These are phyloP conservation scores for Drosophila nr. perissopoda DNA, from an alignment of 2,888 invertebrate species.

Conservation along the genomic window DNA sequence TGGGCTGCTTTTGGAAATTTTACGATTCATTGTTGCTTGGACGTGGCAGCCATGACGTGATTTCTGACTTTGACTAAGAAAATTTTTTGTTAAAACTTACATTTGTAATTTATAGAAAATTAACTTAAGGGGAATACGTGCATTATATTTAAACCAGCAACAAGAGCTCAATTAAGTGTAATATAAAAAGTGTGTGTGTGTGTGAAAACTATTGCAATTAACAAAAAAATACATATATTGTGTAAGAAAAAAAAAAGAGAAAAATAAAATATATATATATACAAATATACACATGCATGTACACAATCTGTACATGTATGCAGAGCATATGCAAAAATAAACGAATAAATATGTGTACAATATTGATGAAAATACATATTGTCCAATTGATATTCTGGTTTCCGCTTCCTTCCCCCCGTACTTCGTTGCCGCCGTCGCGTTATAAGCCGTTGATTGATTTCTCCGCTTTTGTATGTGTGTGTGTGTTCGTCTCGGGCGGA, in stretches of 20 bases:
- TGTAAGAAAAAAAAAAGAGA: slow-evolving; percentile 66
- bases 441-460: slow-evolving; percentile 75
- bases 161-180: slow-evolving; percentile 70
- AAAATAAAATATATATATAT: slow-evolving; percentile 22
- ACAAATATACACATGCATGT: slow-evolving; percentile 31
- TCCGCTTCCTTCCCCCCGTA: slow-evolving; percentile 49
- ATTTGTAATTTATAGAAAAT: slow-evolving; percentile 75
- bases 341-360: slow-evolving; percentile 51
- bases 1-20: slow-evolving; percentile 73
- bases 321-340: slow-evolving; percentile 33
- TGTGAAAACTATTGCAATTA: slow-evolving; percentile 65
- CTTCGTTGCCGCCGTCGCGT: slow-evolving; percentile 25
- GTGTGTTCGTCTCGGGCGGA: slow-evolving; percentile 49
- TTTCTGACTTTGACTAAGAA: slow-evolving; percentile 82
- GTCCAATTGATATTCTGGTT: slow-evolving; percentile 54
- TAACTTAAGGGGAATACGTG: slow-evolving; percentile 74
- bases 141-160: slow-evolving; percentile 64
- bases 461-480: slow-evolving; percentile 52
- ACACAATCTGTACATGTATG: slow-evolving; percentile 31
- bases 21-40: slow-evolving; percentile 85
- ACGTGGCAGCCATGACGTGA: slow-evolving; percentile 85
- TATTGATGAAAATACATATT: slow-evolving; percentile 54
- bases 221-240: slow-evolving; percentile 64
- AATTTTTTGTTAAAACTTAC: slow-evolving; percentile 75
- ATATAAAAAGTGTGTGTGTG: slow-evolving; percentile 57